Evolutionary conservation across 2,797 vertebrate species (phyloP).

Genomic region (Parambassis ranga): DNA sequence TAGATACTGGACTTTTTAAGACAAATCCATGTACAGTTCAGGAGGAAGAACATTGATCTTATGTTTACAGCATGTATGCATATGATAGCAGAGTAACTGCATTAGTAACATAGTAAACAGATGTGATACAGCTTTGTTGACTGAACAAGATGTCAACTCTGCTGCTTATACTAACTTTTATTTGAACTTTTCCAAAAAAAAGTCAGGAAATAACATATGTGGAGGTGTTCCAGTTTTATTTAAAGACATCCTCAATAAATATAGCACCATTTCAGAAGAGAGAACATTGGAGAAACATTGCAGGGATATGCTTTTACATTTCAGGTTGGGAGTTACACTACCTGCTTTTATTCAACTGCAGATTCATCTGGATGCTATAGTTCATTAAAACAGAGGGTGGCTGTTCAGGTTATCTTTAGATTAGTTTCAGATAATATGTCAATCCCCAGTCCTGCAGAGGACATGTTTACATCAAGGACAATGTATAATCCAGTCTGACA

Average conservation of each 20-base stretch:
- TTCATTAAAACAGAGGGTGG: conserved; percentile 21
- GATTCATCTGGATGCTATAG: conserved; percentile 24
- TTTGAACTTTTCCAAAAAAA: not conserved
- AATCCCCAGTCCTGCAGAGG: conserved; percentile 26
- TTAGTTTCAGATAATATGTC: not conserved
- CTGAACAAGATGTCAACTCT: too few relatives aligned
- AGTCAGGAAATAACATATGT: not conserved
- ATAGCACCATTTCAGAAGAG: conserved; percentile 68
- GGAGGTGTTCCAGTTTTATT: conserved; percentile 61
- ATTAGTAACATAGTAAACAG: too few relatives aligned
- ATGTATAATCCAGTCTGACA: conserved; percentile 16
- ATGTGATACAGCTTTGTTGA: too few relatives aligned
- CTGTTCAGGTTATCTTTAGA: not conserved
- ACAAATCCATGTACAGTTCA: too few relatives aligned
- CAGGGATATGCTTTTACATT: conserved; percentile 9
- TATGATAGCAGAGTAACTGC: too few relatives aligned
- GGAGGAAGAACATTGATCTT: too few relatives aligned
- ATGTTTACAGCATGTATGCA: too few relatives aligned
- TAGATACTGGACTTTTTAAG: too few relatives aligned
- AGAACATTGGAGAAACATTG: conserved; percentile 17
- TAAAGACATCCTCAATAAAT: conserved; percentile 70
- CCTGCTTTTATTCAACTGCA: not conserved
- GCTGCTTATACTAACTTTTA: too few relatives aligned
- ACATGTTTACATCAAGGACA: conserved; percentile 8
- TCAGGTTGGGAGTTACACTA: not conserved